Base-by-base conservation (phyloP, 2,888 invertebrate species). In the Vesta saturnalis region DNA sequence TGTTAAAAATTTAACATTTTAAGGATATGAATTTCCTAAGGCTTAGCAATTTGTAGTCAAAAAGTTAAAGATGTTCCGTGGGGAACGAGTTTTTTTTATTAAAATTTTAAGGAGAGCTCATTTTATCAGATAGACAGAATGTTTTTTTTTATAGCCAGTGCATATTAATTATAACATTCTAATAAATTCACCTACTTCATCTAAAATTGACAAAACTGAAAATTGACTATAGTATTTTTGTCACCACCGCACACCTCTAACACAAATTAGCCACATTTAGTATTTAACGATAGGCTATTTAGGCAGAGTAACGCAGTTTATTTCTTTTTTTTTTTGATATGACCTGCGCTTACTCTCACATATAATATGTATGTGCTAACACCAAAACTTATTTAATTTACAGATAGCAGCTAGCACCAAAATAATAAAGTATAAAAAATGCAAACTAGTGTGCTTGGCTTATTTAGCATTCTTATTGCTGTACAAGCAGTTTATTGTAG, bases 201-300 rank as follows among this genome's bases (percentile, higher is more conserved):
- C 83, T 83, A 83, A 81, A 84, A 84, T 84, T 84, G 84, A 84
- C 84, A 77, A 81, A 84, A 84, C 83, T 80, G 75, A 84, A 84
- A 84, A 84, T 84, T 84, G 84, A 84, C 84, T 84, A 84, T 81
- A 81, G 80, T 81, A 78, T 79, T 78, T 49, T 58, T 35, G 19
- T 35, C 66, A 68, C 77, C 82, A 82, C 81, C 77, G 78, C 81
- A 80, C 78, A 80, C 80, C 72, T 77, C 76, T 78, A 80, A 81
- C 78, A 80, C 79, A 79, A 79, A 80, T 78, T 80, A 82, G 81
- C 82, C 80, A 82, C 82, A 81, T 79, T 78, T 81, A 78, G 67
- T 72, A 69, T 67, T 52, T 66, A 65, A 68, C 69, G 72, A 74
- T 72, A 76, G 75, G 81, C 82, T 83, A 82, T 78, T 82, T 83